Percentiles rank a stretch among this genome's conserved stretches.
These are phyloP conservation scores for Cyphomyrus discorhynchus DNA, from an alignment of 2,113 vertebrate genomes.

Conservation along the genomic window DNA sequence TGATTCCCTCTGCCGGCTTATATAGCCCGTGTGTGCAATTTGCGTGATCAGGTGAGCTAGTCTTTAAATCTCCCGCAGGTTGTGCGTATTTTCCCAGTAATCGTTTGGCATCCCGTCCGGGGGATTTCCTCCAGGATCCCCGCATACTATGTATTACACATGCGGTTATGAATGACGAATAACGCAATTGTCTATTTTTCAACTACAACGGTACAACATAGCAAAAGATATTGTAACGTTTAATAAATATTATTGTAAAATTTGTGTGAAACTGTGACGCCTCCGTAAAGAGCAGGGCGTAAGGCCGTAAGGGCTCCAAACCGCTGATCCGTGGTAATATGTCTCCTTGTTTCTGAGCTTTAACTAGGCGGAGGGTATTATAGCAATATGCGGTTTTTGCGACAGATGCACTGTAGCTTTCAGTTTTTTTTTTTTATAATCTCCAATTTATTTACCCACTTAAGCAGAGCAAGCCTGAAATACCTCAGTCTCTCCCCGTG, in stretches of 20 bases:
- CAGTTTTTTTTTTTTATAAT: not conserved
- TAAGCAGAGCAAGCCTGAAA: not conserved
- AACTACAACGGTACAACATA: not conserved
- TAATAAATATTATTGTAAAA: not conserved
- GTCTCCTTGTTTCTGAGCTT: not conserved
- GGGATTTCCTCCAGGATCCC: not conserved
- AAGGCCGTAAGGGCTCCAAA: not conserved
- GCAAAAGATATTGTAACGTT: not conserved
- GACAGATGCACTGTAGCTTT: not conserved
- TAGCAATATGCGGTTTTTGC: not conserved
- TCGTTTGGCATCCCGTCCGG: not conserved
- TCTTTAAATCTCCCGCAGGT: not conserved
- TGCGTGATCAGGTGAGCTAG: not conserved
- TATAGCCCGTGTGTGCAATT: not conserved
- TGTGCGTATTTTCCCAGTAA: not conserved
- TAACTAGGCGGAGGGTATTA: not conserved
- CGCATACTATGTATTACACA: not conserved
- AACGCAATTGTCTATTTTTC: not conserved
- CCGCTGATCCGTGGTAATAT: not conserved
- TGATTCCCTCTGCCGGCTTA: not conserved
- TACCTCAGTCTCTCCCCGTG: not conserved
- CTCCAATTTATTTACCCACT: not conserved
- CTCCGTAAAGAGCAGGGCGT: not conserved
- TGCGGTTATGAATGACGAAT: not conserved
- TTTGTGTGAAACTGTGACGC: not conserved